A percentile compares a stretch with the other conserved stretches of the same genome.
Conservation (phyloP, 2,113 vertebrate genomes). For the Hippotragus niger region DNA sequence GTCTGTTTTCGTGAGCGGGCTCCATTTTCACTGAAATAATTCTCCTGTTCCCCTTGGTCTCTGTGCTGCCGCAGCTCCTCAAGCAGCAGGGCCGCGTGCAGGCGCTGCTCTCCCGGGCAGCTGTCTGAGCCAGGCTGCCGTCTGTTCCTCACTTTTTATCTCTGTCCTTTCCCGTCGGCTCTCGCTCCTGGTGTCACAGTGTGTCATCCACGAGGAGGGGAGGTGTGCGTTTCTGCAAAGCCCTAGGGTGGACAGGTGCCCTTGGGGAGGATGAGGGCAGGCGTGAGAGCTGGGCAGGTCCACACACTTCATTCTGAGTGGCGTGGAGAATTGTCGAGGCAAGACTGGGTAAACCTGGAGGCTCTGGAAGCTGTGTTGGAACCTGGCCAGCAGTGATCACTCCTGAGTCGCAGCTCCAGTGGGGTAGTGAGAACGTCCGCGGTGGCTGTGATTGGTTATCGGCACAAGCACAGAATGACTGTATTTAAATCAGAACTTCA, state of each 20-base stretch:
- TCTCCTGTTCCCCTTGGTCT: neutral
- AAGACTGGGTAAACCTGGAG: rapidly evolving
- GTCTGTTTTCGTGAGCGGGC: neutral
- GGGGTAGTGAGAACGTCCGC: rapidly evolving
- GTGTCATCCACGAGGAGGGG: rapidly evolving
- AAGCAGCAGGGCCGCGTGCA: rapidly evolving
- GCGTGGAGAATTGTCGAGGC: neutral
- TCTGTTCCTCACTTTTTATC: neutral
- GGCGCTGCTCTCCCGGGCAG: neutral
- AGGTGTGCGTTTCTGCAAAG: neutral
- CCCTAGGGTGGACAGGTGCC: neutral
- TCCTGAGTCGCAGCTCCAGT: rapidly evolving
- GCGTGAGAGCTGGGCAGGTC: neutral
- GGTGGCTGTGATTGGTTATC: neutral
- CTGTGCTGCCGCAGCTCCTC: rapidly evolving
- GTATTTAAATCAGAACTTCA: rapidly evolving
- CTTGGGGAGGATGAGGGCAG: rapidly evolving
- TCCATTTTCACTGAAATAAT: neutral
- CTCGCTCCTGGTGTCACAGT: rapidly evolving
- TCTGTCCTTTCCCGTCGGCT: rapidly evolving
- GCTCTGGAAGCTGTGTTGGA: rapidly evolving
- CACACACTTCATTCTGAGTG: neutral
- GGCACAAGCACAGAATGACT: neutral
- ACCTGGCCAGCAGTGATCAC: rapidly evolving
- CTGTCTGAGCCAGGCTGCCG: rapidly evolving